Conservation (phyloP, 2,113 vertebrate species). For the Neofelis nebulosa region DNA sequence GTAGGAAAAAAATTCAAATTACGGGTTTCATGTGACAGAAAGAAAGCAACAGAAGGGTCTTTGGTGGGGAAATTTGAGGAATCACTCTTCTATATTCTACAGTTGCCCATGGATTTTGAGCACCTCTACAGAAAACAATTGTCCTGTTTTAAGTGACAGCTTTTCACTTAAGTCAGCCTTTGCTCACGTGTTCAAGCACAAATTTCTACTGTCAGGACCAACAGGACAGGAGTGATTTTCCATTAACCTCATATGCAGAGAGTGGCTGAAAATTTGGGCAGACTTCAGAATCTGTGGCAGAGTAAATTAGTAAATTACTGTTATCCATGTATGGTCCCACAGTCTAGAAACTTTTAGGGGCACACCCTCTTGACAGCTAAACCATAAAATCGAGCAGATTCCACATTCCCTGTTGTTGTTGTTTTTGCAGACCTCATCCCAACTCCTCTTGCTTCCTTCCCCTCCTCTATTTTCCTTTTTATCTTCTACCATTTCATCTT, state of each 20-base stretch:
- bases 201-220: not conserved
- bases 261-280: not conserved
- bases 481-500: not conserved
- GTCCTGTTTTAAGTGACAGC: too few relatives aligned
- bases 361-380: not conserved
- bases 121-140: not conserved
- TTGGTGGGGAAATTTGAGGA: not conserved
- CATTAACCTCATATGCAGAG: not conserved
- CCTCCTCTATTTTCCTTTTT: not conserved
- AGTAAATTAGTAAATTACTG: not conserved
- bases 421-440: not conserved
- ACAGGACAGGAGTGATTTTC: not conserved
- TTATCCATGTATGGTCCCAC: fast-evolving
- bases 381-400: not conserved
- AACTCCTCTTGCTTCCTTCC: not conserved
- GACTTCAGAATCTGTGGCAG: not conserved
- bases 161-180: not conserved
- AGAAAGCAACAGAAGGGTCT: not conserved
- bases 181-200: not conserved
- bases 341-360: not conserved
- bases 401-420: not conserved
- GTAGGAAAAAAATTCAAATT: not conserved
- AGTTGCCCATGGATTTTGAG: not conserved
- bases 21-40: not conserved
- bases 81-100: fast-evolving